phyloP scores from a whole-genome alignment of 2,797 vertebrate genomes.

The Myripristis murdjan region DNA sequence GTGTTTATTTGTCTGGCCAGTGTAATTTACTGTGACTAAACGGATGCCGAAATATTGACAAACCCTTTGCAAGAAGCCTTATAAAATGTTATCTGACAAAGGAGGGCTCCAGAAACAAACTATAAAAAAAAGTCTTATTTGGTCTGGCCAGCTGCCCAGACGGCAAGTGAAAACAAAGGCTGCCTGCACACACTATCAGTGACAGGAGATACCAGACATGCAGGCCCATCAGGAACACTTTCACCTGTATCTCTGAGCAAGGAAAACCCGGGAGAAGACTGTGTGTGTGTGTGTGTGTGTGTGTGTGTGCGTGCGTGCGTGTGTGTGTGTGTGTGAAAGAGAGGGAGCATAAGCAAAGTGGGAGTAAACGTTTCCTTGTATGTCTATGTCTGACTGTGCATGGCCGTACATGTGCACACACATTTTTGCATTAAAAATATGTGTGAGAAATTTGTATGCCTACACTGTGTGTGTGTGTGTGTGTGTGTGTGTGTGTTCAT shows the following conservation, averaged over 20 bases:
- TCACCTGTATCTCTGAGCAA: conserved; percentile 76
- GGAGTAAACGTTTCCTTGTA: conserved; percentile 22
- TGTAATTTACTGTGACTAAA: conserved; percentile 65
- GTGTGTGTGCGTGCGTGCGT: background rate
- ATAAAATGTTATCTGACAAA: conserved; percentile 70
- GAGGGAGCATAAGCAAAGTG: conserved; percentile 8
- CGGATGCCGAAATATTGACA: conserved; percentile 77
- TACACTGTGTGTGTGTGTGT: conserved; percentile 42
- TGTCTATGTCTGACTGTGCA: conserved; percentile 24
- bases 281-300: background rate
- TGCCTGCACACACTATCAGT: conserved; percentile 43
- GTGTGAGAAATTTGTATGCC: conserved; percentile 53
- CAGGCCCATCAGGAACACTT: conserved; percentile 74
- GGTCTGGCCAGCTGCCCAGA: conserved; percentile 78
- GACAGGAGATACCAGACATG: conserved; percentile 69
- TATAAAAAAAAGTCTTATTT: conserved; percentile 77
- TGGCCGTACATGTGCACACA: conserved; percentile 4
- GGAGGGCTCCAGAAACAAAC: conserved; percentile 70
- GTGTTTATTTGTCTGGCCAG: conserved; percentile 67
- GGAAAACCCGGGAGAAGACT: conserved; percentile 40
- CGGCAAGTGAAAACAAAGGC: conserved; percentile 73
- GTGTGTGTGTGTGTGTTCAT: conserved; percentile 52
- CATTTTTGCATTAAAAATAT: conserved; percentile 15
- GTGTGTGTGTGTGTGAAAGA: background rate
- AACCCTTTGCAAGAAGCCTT: conserved; percentile 50